Percentiles rank a stretch among this genome's conserved stretches.
phyloP scores from a whole-genome alignment of 2,888 invertebrate genomes.

The Cataglyphis albicans region DNA sequence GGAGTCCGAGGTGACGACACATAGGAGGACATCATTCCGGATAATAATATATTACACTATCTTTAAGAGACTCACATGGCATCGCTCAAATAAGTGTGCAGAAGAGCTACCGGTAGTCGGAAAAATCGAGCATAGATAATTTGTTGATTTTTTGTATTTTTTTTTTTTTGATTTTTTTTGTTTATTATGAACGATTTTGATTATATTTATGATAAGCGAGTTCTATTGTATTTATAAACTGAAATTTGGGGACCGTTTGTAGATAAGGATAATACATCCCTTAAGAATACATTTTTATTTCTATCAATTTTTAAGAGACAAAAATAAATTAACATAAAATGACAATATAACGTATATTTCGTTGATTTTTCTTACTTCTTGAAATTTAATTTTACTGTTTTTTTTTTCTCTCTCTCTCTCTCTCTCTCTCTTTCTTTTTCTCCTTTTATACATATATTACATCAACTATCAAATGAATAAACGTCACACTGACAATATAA shows the following conservation, averaged over 20 bases:
- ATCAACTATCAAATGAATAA: not conserved
- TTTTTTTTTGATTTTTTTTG: no score
- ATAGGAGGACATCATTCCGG: not conserved
- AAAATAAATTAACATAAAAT: not conserved
- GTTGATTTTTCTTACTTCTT: not conserved
- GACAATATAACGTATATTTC: not conserved
- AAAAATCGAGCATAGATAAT: not conserved
- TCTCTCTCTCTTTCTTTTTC: not conserved
- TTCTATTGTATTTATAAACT: no score
- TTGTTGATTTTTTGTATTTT: not conserved
- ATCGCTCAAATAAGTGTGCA: not conserved
- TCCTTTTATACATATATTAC: not conserved
- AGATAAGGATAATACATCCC: no score
- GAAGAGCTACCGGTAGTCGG: no score
- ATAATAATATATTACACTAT: slow-evolving; percentile 13
- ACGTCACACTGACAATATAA: not conserved
- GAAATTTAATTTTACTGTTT: not conserved
- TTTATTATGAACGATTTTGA: not conserved
- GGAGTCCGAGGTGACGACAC: not conserved
- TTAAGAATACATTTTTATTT: not conserved
- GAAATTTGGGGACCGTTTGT: no score
- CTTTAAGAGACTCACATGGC: not conserved
- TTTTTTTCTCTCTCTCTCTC: no score
- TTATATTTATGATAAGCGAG: no score
- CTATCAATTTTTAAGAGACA: not conserved